Evolutionary conservation across 2,888 invertebrate species (phyloP), one percentile per base, ranked within the genome.

Genomic region (Hedya salicella): DNA sequence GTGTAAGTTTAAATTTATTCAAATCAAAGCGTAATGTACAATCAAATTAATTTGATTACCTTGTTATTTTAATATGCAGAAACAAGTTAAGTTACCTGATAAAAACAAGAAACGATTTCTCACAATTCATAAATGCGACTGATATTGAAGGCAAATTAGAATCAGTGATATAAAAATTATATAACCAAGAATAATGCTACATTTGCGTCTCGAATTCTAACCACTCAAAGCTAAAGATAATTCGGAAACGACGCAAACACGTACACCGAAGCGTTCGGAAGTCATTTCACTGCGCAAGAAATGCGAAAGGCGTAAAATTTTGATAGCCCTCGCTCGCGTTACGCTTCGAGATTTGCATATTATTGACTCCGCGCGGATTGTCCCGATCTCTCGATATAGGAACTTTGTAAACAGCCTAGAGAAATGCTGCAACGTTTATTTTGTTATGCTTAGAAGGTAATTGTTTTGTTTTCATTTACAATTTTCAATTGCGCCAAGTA

Each of bases 291-390:
- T 52, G 67, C 62, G 50, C 56, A 53, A 63, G 62, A 63, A 63
- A 53, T 53, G 48, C 57, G 62, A 62, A 62, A 66, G 62, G 56
- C 66, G 59, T 68, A 67, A 68, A 66, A 68, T 62, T 52, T 62
- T 67, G 62, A 68, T 68, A 53, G 66, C 59, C 32, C 48, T 52
- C 68, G 62, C 68, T 62, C 62, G 46, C 56, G 66, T 59, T 59
- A 46, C 66, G 59, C 30, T 49, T 40, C 36, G 17, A 44, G 48
- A 66, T 68, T 68, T 68, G 52, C 65, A 66, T 68, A 66, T 66
- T 63, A 63, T 66, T 63, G 65, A 57, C 42, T 66, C 49, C 36
- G 48, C 42, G 25, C 59, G 52, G 61, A 57, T 62, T 66, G 61
- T 62, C 56, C 46, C 50, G 61, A 64, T 59, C 64, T 64, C 36